These are phyloP conservation scores for Ceratosolen solmsi DNA, from an alignment of 1,140 invertebrate genomes.

Conservation along the genomic window DNA sequence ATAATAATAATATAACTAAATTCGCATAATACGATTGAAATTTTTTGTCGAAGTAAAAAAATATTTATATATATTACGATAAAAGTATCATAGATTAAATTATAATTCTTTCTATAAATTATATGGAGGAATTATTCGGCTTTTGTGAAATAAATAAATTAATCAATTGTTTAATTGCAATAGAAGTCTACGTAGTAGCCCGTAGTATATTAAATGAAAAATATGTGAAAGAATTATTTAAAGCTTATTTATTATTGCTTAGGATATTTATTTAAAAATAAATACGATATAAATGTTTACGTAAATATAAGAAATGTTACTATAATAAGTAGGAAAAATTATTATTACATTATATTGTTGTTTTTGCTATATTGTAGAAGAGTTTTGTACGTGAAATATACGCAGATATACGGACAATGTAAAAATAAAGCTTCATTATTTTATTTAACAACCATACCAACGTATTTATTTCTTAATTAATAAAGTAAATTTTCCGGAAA, in stretches of 20 bases:
- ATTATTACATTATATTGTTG: background rate
- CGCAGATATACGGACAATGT: background rate
- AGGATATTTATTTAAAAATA: background rate
- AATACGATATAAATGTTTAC: background rate
- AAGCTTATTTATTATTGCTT: background rate
- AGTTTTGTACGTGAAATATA: background rate
- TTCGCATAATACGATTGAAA: too few species aligned
- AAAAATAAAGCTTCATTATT: slow-evolving; percentile 16
- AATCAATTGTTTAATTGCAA: too few species aligned
- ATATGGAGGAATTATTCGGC: too few species aligned
- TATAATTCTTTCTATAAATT: too few species aligned
- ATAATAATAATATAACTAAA: too few species aligned
- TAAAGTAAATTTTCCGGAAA: background rate
- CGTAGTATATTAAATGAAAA: too few species aligned
- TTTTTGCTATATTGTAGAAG: background rate
- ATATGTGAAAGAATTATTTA: too few species aligned
- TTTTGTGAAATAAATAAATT: too few species aligned
- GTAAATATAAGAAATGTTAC: background rate
- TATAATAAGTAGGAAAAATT: slow-evolving; percentile 9
- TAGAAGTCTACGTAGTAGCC: too few species aligned
- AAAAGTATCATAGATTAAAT: too few species aligned
- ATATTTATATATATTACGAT: too few species aligned
- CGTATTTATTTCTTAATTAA: slow-evolving; percentile 9
- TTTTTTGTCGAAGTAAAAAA: too few species aligned
- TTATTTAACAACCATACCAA: background rate